phyloP scores from a whole-genome alignment of 2,797 vertebrate genomes.

The Oreochromis grahami region DNA sequence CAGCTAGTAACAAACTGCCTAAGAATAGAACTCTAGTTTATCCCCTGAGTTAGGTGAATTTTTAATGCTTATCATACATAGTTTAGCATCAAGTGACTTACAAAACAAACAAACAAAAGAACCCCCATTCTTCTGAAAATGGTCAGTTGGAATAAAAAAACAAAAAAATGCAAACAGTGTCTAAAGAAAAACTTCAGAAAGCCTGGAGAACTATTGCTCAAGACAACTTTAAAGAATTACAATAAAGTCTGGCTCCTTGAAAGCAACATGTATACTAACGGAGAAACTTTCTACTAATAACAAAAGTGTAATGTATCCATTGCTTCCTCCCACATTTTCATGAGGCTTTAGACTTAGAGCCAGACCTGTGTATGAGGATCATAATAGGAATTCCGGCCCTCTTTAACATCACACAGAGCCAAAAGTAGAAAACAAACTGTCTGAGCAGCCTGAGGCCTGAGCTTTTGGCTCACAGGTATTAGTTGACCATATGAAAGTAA shows the following conservation, averaged over 20 bases:
- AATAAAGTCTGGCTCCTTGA: too few species aligned
- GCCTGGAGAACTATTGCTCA: not conserved
- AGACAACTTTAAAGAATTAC: too few species aligned
- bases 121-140: not conserved
- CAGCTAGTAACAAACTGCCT: not conserved
- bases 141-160: not conserved
- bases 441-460: too few species aligned
- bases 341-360: too few species aligned
- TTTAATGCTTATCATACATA: not conserved
- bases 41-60: not conserved
- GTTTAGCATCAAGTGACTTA: not conserved
- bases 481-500: too few species aligned
- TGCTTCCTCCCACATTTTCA: not conserved
- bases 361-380: too few species aligned
- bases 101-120: not conserved
- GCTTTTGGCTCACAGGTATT: too few species aligned
- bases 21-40: not conserved
- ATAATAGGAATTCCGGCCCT: too few species aligned
- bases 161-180: not conserved
- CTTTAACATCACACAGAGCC: too few species aligned
- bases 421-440: too few species aligned
- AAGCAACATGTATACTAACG: not conserved
- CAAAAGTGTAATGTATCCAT: not conserved
- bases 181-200: not conserved
- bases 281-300: not conserved